Evolutionary conservation across 2,113 vertebrate species (phyloP).

Genomic region (Limnothrissa miodon): DNA sequence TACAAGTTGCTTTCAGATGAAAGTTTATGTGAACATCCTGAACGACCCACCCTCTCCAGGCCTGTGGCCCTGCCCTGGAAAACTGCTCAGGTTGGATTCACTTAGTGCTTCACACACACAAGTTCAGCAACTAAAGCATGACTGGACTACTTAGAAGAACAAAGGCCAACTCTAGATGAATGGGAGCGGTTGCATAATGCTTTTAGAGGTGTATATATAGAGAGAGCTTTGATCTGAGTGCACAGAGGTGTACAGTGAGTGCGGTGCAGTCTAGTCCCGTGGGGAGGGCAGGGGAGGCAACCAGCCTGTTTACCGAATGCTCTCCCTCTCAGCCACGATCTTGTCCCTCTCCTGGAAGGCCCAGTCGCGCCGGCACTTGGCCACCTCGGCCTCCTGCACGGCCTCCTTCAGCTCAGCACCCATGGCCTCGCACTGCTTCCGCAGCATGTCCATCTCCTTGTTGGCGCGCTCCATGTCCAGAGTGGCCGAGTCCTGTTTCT

Average conservation of each 20-base stretch:
- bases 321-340: slow-evolving; percentile 95
- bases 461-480: slow-evolving; percentile 92
- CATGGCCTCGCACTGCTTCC: slow-evolving; percentile 94
- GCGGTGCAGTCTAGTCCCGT: neutral
- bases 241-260: neutral
- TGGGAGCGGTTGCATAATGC: neutral
- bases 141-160: neutral
- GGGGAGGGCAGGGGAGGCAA: neutral
- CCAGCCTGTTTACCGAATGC: slow-evolving; percentile 80
- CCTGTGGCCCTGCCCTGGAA: neutral
- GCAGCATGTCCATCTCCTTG: slow-evolving; percentile 93
- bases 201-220: neutral
- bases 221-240: neutral
- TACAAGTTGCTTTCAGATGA: neutral
- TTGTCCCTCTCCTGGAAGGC: slow-evolving; percentile 98
- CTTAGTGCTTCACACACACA: neutral
- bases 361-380: slow-evolving; percentile 95
- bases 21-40: neutral
- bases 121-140: neutral
- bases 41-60: neutral
- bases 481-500: slow-evolving; percentile 96
- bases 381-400: slow-evolving; percentile 93
- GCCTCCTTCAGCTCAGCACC: slow-evolving; percentile 96
- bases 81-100: neutral
- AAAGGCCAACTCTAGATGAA: neutral